These are phyloP conservation scores for Teleopsis dalmanni DNA, from an alignment of 1,140 invertebrate genomes.

Conservation along the genomic window DNA sequence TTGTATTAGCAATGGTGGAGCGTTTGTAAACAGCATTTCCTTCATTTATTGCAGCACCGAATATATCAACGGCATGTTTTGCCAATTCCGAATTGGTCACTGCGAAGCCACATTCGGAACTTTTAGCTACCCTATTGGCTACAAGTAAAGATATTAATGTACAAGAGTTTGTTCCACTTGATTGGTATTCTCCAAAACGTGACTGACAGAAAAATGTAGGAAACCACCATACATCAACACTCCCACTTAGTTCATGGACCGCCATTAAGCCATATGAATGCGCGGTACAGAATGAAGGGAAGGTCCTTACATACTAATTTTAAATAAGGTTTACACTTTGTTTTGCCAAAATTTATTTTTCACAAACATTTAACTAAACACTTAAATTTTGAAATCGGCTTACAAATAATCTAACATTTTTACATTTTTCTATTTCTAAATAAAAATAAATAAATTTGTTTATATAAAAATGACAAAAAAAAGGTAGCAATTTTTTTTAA, in stretches of 20 bases:
- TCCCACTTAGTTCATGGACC: slow-evolving; percentile 35
- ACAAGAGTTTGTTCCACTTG: slow-evolving; percentile 39
- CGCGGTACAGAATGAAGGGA: too few species aligned
- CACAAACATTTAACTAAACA: too few species aligned
- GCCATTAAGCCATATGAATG: slow-evolving; percentile 28
- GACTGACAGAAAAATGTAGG: slow-evolving; percentile 38
- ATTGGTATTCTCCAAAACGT: slow-evolving; percentile 31
- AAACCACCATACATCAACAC: slow-evolving; percentile 41
- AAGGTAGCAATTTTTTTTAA: too few species aligned
- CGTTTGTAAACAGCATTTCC: slow-evolving; percentile 37
- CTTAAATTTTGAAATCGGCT: too few species aligned
- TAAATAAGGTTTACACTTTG: too few species aligned
- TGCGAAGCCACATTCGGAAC: slow-evolving; percentile 26
- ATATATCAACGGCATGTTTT: slow-evolving; percentile 27
- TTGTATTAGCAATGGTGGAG: slow-evolving; percentile 13
- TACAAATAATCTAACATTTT: too few species aligned
- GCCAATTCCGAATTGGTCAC: slow-evolving; percentile 26
- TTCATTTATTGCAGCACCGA: slow-evolving; percentile 39
- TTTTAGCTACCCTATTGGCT: slow-evolving; percentile 34
- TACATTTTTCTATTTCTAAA: too few species aligned
- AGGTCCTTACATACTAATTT: too few species aligned
- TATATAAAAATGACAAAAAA: too few species aligned
- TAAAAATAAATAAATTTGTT: too few species aligned
- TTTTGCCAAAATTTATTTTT: too few species aligned
- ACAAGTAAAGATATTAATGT: slow-evolving; percentile 35